Base-by-base conservation (phyloP, 1,140 invertebrate genomes). In the silkworm (Bombyx mori) region DNA sequence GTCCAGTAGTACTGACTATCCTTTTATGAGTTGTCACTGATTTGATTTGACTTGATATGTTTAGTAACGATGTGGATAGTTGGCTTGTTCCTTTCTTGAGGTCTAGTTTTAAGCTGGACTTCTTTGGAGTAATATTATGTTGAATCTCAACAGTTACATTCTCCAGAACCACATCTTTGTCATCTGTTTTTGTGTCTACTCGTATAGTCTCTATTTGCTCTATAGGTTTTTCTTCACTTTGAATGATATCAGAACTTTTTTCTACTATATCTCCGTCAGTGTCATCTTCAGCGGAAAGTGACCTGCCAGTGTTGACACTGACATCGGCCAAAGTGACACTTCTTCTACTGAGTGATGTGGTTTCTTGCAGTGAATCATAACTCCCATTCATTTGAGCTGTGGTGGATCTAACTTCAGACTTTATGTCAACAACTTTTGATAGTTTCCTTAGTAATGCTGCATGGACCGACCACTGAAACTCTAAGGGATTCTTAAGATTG, bases 31-130 rank as follows among this genome's bases (percentile, higher is more conserved):
- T 87, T 0, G 84, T 87, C 22, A 87, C 78, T 8, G 84, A 87
- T 68, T 87, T 83, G 42, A 86, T 85, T 75, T 86, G 83, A 73
- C 83, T 86, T 9, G 83, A 86, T 68, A 86, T 86, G 63, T 86
- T 86, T n/a, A 86, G 52, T 53, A 87, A 60, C 35, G 83, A 84
- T 9, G 76, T 77, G 18, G 83, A 83, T 7, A 83, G 58, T 52
- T 79, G 75, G 68, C 77, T 82, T 26, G 80, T 82, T 7, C 79
- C 79, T 63, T 82, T 82, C 56, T 85, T 82, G 53, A 85, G 65
- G 61, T 86, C 83, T 26, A 83, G 68, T 69, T 82, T 86, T 44
- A 83, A 69, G 60, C 82, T 83, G 18, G 80, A 83, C 60, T 85
- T 85, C 59, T 85, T 86, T 68, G 83, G 80, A 64, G 80, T 83